Conservation (phyloP, 2,888 invertebrate species). For the Phaedon cochleariae region DNA sequence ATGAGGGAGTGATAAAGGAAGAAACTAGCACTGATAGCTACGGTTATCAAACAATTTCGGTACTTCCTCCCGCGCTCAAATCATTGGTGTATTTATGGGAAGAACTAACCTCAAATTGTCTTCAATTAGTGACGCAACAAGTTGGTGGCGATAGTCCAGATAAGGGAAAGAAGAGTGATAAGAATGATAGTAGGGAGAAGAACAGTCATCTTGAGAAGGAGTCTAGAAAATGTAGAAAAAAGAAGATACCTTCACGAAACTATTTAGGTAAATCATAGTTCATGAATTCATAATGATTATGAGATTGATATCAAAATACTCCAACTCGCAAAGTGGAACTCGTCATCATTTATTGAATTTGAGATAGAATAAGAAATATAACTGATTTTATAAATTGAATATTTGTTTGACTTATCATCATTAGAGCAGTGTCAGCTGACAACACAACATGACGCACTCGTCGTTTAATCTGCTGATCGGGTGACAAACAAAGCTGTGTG, state of each 20-base stretch:
- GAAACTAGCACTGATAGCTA: slow-evolving; percentile 60
- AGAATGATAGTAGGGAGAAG: slow-evolving; percentile 60
- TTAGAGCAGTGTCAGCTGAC: too few species aligned
- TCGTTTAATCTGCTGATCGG: too few species aligned
- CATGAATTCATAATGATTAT: not conserved
- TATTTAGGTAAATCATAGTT: slow-evolving; percentile 52
- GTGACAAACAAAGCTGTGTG: too few species aligned
- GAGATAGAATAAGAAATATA: too few species aligned
- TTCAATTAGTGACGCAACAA: slow-evolving; percentile 73
- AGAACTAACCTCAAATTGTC: slow-evolving; percentile 74
- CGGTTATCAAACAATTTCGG: slow-evolving; percentile 71
- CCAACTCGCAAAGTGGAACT: too few species aligned
- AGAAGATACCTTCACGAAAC: slow-evolving; percentile 64
- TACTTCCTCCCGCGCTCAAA: slow-evolving; percentile 86
- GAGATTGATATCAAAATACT: too few species aligned
- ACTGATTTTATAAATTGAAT: too few species aligned
- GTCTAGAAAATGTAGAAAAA: slow-evolving; percentile 68
- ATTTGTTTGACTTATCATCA: too few species aligned
- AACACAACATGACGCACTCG: too few species aligned
- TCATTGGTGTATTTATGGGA: slow-evolving; percentile 92
- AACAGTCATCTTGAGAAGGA: slow-evolving; percentile 59
- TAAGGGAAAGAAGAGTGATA: slow-evolving; percentile 52
- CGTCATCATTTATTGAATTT: too few species aligned
- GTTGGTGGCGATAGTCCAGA: slow-evolving; percentile 66
- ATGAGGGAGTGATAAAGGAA: slow-evolving; percentile 65